These are phyloP conservation scores for Drosophila merina DNA, from an alignment of 2,888 invertebrate genomes.

Conservation along the genomic window DNA sequence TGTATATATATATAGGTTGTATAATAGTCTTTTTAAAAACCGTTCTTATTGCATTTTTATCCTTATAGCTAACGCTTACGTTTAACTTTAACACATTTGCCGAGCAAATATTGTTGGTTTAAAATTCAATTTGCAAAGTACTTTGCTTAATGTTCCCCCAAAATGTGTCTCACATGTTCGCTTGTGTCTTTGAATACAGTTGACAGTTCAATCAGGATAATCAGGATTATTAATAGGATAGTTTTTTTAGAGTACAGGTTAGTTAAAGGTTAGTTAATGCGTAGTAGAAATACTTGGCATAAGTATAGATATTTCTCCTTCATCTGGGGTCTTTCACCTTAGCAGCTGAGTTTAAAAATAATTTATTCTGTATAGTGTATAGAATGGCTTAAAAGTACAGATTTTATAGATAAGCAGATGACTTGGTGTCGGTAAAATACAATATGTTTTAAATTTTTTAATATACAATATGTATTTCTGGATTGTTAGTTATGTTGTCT, in stretches of 20 bases:
- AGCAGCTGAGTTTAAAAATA: constrained; percentile 40
- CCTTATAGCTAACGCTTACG: constrained; percentile 37
- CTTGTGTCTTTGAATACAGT: constrained; percentile 55
- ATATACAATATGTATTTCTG: constrained; percentile 33
- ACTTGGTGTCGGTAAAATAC: constrained; percentile 40
- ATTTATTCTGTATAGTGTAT: constrained; percentile 30
- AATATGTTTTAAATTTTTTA: constrained; percentile 34
- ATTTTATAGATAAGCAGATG: constrained; percentile 35
- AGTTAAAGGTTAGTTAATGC: constrained; percentile 27
- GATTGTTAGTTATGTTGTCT: constrained; percentile 42
- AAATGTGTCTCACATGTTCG: constrained; percentile 76
- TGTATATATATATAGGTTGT: constrained; percentile 52
- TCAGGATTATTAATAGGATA: constrained; percentile 29
- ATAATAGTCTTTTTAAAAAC: constrained; percentile 78
- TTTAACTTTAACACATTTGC: constrained; percentile 59
- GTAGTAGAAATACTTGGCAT: constrained; percentile 38
- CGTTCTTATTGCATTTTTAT: constrained; percentile 68
- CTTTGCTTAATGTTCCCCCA: constrained; percentile 73
- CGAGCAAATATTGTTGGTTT: constrained; percentile 63
- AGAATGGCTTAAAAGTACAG: constrained; percentile 30
- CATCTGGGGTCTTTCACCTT: constrained; percentile 23
- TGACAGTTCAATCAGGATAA: constrained; percentile 24
- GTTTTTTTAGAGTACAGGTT: constrained; percentile 40
- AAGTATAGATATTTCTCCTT: constrained; percentile 29
- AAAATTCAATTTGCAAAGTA: constrained; percentile 72